phyloP scores from a whole-genome alignment of 2,888 invertebrate genomes.

The Danaus chrysippus region DNA sequence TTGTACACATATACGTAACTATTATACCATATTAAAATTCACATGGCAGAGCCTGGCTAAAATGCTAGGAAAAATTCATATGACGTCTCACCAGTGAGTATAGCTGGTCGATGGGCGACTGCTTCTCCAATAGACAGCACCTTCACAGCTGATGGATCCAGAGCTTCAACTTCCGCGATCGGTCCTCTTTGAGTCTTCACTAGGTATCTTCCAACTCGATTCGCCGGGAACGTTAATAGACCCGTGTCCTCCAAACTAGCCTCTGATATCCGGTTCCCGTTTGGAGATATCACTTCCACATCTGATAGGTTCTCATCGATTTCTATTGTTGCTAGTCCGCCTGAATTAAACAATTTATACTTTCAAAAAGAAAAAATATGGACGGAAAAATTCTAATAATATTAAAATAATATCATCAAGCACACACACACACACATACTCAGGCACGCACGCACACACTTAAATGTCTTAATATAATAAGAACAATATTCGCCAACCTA shows the following conservation, averaged over 20 bases:
- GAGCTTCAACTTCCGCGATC: conserved; percentile 83
- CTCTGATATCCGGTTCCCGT: conserved; percentile 80
- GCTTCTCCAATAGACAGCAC: conserved; percentile 87
- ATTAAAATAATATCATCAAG: too few species aligned
- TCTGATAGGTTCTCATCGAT: conserved; percentile 81
- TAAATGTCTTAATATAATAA: neutral
- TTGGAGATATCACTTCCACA: conserved; percentile 83
- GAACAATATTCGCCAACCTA: conserved; percentile 61
- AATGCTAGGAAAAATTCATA: too few species aligned
- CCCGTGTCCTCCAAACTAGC: conserved; percentile 78
- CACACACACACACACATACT: neutral
- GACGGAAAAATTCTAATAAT: conserved; percentile 50
- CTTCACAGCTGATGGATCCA: conserved; percentile 86
- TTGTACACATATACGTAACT: neutral
- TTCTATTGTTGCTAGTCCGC: conserved; percentile 80
- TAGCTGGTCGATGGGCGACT: conserved; percentile 88
- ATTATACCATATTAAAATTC: too few species aligned
- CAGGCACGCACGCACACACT: neutral
- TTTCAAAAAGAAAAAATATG: neutral
- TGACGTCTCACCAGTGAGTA: conserved; percentile 81
- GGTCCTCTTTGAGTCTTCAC: conserved; percentile 75
- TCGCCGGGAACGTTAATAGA: conserved; percentile 87
- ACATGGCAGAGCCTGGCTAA: too few species aligned
- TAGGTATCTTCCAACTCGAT: conserved; percentile 85
- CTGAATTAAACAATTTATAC: conserved; percentile 37